Evolutionary conservation across 2,113 vertebrate genomes (phyloP).

Genomic region (Cryptomyrus ogoouensis): DNA sequence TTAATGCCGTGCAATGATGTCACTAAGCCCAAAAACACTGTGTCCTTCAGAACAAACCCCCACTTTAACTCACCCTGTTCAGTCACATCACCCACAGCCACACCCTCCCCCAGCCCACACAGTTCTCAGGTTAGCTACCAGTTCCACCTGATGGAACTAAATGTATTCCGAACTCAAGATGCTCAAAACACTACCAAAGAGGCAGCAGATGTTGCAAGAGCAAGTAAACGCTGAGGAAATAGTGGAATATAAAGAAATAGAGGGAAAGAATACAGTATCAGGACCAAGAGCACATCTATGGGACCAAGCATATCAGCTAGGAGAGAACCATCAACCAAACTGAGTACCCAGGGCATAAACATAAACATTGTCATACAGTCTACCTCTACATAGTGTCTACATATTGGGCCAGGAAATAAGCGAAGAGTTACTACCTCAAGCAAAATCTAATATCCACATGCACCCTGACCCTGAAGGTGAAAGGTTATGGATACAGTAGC

Average conservation of each 20-base stretch:
- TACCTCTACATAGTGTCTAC: background rate
- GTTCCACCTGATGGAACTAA: background rate
- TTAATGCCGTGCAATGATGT: background rate
- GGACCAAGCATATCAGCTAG: background rate
- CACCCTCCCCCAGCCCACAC: background rate
- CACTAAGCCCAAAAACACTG: background rate
- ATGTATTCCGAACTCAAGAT: background rate
- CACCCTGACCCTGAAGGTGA: background rate
- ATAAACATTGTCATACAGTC: background rate
- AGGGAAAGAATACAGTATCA: conserved; percentile 26
- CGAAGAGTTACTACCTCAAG: background rate
- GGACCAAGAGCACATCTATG: conserved; percentile 14
- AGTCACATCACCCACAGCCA: background rate
- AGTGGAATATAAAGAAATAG: background rate
- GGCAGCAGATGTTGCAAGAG: background rate
- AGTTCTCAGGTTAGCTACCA: background rate
- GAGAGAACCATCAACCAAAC: background rate
- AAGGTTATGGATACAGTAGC: background rate
- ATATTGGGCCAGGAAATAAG: background rate
- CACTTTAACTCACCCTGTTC: background rate
- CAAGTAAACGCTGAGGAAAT: background rate
- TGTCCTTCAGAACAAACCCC: background rate
- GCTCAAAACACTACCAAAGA: background rate
- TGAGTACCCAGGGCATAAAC: background rate
- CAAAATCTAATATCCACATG: background rate